Percentiles rank a stretch among this genome's conserved stretches.
Conservation (phyloP, 2,888 invertebrate species). For the Lasiommata megera region DNA sequence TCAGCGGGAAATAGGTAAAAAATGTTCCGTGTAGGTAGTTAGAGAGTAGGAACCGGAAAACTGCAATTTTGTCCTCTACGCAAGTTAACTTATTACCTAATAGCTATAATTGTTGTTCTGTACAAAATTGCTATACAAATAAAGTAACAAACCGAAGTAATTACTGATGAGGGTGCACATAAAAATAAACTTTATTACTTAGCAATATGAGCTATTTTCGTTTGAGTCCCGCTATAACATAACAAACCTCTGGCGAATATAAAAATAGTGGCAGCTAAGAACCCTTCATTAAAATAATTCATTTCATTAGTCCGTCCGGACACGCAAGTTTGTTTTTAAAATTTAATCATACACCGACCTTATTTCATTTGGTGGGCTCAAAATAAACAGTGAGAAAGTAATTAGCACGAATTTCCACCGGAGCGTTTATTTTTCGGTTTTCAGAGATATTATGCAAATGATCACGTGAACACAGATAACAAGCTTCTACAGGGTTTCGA, state of each 20-base stretch:
- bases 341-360: slow-evolving; percentile 51
- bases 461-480: too few species aligned
- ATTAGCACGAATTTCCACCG: slow-evolving; percentile 27
- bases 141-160: slow-evolving; percentile 25
- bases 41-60: slow-evolving; percentile 18
- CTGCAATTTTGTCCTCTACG: slow-evolving; percentile 22
- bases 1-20: neutral
- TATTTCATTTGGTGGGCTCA: slow-evolving; percentile 34
- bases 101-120: slow-evolving; percentile 42
- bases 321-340: slow-evolving; percentile 64
- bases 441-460: slow-evolving; percentile 18
- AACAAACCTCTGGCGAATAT: slow-evolving; percentile 28
- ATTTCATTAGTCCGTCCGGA: slow-evolving; percentile 62
- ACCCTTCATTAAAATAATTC: slow-evolving; percentile 69
- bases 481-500: too few species aligned
- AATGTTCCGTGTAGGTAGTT: too few species aligned
- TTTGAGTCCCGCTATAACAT: slow-evolving; percentile 2
- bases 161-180: neutral
- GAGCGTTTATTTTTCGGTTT: slow-evolving; percentile 28
- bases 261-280: slow-evolving; percentile 36
- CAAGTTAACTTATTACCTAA: slow-evolving; percentile 46
- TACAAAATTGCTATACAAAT: slow-evolving; percentile 30
- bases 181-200: slow-evolving; percentile 8
- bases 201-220: slow-evolving; percentile 6
- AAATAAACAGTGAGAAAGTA: slow-evolving; percentile 32